Evolutionary conservation across 2,113 vertebrate species (phyloP), one percentile per base, ranked within the genome.

Genomic region (Xerus inauris): DNA sequence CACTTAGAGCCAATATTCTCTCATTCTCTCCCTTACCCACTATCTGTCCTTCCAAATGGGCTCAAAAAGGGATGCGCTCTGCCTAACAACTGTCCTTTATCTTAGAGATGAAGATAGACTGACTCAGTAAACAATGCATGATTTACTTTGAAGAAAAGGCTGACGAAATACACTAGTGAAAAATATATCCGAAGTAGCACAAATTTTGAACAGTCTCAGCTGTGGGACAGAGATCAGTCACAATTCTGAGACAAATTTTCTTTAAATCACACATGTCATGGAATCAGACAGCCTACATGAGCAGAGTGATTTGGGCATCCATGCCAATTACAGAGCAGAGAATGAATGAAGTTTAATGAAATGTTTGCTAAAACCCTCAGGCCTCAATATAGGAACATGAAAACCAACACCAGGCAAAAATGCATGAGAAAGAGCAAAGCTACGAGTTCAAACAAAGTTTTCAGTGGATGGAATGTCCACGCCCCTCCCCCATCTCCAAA

Each of bases 121-220:
- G 40, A 42, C 38, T 88, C 40, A 16, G 8, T n/a, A 65, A 92
- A 57, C 45, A 62, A 20, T 49, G 28, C 67, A 40, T 54, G 85
- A 38, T 65, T 95, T 19, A 77, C 4, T 35, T 76, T 86, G 67
- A 89, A 9, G 17, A 49, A 95, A 91, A 32, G 7, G 1, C 59
- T 91, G 84, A 86, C 93, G 59, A 96, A 96, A 89, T 26, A n/a
- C 9, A n/a, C 35, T 64, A 59, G 71, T 12, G 72, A 95, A 95
- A 93, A 57, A 19, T 14, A 24, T 30, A 57, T 72, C 77, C 57
- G 47, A 96, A 95, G 87, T 59, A 92, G 65, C 45, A 89, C 3
- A 9, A 67, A 54, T 42, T 96, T 76, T 79, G 24, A 38, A 90
- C 3, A 57, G 54, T 5, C 26, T 81, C 64, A 35, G 42, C 93